Evolutionary conservation across 92 coral and sea anemone species (phyloP).

Genomic region (Desmophyllum pertusum): DNA sequence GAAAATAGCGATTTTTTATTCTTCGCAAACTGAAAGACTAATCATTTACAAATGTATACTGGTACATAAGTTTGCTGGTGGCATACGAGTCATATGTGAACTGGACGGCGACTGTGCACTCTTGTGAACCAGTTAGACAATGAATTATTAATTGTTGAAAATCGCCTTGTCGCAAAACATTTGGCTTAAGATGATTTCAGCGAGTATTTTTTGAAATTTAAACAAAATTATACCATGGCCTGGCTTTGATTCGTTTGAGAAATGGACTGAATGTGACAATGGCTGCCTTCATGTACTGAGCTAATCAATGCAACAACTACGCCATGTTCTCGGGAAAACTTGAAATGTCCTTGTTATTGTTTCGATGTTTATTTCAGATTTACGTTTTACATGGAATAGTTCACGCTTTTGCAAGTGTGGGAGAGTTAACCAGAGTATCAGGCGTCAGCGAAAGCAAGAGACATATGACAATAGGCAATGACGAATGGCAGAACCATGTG

Average conservation of each 20-base stretch:
- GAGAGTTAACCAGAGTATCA: neutral
- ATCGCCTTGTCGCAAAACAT: neutral
- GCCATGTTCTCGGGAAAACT: slow-evolving; percentile 9
- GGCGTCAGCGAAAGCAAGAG: neutral
- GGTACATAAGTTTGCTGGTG: too few relatives aligned
- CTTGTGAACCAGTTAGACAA: slow-evolving; percentile 20
- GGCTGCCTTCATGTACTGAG: neutral
- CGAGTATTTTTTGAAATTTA: neutral
- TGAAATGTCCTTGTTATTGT: slow-evolving; percentile 16
- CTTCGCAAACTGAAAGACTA: too few relatives aligned
- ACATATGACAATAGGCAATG: neutral
- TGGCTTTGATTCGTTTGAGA: neutral
- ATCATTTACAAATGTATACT: too few relatives aligned
- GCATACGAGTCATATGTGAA: neutral
- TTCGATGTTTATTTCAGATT: slow-evolving; percentile 28
- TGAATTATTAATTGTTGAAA: slow-evolving; percentile 27
- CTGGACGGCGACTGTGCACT: neutral
- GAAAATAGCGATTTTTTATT: too few relatives aligned
- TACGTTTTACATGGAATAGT: neutral
- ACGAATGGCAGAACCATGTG: neutral
- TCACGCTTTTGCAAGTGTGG: neutral
- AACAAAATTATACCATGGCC: neutral
- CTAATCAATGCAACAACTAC: neutral
- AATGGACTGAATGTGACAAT: neutral
- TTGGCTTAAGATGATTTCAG: neutral